Percentiles rank a stretch among this genome's conserved stretches.
phyloP scores from a whole-genome alignment of 2,797 vertebrate species.

The Protosalanx chinensis region DNA sequence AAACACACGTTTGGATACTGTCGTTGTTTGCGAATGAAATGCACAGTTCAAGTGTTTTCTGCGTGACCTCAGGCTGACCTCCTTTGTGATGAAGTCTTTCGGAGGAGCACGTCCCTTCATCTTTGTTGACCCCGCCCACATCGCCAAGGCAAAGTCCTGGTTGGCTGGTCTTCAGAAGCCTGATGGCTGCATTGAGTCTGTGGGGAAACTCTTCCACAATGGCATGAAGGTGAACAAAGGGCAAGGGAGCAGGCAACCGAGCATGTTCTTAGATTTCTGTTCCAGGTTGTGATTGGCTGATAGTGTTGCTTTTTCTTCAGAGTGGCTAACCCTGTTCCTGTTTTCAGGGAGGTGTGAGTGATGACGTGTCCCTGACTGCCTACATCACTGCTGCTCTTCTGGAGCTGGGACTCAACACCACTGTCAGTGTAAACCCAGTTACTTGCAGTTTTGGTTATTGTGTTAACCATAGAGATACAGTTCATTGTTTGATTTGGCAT shows the following conservation, averaged over 20 bases:
- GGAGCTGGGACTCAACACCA: slow-evolving; percentile 52
- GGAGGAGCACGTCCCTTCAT: slow-evolving; percentile 73
- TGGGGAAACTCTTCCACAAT: slow-evolving; percentile 78
- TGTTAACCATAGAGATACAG: neutral
- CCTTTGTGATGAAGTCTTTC: slow-evolving; percentile 87
- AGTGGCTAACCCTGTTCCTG: neutral
- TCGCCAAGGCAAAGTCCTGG: slow-evolving; percentile 71
- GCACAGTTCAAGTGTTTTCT: neutral
- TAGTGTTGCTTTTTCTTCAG: too few relatives aligned
- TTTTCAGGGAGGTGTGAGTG: slow-evolving; percentile 73
- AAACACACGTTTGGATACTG: neutral
- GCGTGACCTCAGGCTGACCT: slow-evolving; percentile 75
- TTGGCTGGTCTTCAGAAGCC: slow-evolving; percentile 63
- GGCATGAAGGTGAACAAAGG: slow-evolving; percentile 73
- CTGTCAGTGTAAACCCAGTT: slow-evolving; percentile 53
- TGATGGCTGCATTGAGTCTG: slow-evolving; percentile 76
- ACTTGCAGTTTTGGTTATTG: neutral
- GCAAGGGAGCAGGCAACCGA: too few relatives aligned
- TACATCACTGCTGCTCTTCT: slow-evolving; percentile 72
- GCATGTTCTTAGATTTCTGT: too few relatives aligned
- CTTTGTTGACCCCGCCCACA: slow-evolving; percentile 70
- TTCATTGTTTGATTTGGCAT: too few relatives aligned
- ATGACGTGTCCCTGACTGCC: slow-evolving; percentile 72
- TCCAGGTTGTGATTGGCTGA: too few relatives aligned
- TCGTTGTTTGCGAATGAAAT: neutral